Evolutionary conservation across 2,797 vertebrate genomes (phyloP), one percentile per base, ranked within the genome.

Genomic region (Mus minutoides): DNA sequence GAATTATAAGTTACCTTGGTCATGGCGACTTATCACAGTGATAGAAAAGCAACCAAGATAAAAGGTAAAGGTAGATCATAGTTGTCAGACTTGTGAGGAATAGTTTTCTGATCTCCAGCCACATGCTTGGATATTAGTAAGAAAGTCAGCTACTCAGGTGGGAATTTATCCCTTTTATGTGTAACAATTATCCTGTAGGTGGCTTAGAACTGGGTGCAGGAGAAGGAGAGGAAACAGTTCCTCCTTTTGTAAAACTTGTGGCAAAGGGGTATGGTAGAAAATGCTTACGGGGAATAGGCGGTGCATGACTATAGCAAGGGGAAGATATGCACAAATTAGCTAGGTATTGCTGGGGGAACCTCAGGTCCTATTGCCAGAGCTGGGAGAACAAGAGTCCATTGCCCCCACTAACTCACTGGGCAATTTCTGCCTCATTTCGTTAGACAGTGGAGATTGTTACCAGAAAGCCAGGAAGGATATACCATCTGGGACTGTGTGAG

Each of bases 401-500:
- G n/a, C 95, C 97, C 97, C 92, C 7, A 3, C 96, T 96, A 92
- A 97, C 96, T 96, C 96, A 95, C 92, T 80, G 96, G 97, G 97
- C 80, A 0, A 91, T 97, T 98, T 98, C 97, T 98, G 98, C 98
- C 49, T 94, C 58, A 87, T 88, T 98, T 92, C 95, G 87, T 98
- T 87, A 97, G 98, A 96, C 96, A 96, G 97, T 98, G 96, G 98
- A 95, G 98, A 98, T 97, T 97, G 97, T 97, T 98, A 97, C 97
- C 98, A 98, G 98, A 29, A 17, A 98, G 97, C 90, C 7, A 95
- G 97, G 97, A 97, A 98, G 98, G 97, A 98, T 95, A 94, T 26
- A 62, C 98, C 98, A 98, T 98, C 98, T 98, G 98, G 98, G 98
- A 96, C 94, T 0, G 96, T 71, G 96, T 96, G 97, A 97, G 96